A percentile compares a stretch with the other conserved stretches of the same genome.
phyloP scores from a whole-genome alignment of 2,113 vertebrate species.

The Aplodontia rufa region DNA sequence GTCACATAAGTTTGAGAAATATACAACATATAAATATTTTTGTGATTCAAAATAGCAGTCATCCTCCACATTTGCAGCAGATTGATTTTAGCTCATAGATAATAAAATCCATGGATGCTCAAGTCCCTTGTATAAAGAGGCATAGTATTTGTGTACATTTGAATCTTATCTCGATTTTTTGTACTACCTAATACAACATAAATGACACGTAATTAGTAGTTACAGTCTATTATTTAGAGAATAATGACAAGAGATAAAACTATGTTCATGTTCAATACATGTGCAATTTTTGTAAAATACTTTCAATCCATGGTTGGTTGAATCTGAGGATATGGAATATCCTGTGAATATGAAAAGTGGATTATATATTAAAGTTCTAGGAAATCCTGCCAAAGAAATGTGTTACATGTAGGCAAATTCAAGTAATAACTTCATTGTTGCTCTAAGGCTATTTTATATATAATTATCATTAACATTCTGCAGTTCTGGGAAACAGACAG shows the following conservation, averaged over 20 bases:
- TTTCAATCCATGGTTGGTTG: background rate
- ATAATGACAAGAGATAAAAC: background rate
- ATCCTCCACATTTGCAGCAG: background rate
- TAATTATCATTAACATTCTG: background rate
- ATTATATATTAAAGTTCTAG: background rate
- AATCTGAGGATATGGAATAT: background rate
- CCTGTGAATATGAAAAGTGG: background rate
- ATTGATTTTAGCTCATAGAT: background rate
- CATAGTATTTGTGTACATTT: background rate
- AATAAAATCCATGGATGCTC: background rate
- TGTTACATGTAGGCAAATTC: background rate
- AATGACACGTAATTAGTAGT: background rate
- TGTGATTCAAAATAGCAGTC: background rate
- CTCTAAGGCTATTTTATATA: background rate
- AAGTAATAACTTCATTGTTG: background rate
- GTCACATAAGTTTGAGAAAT: background rate
- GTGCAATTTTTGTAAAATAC: background rate
- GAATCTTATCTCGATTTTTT: background rate
- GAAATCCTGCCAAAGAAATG: background rate
- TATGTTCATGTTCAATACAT: background rate
- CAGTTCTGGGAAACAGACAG: background rate
- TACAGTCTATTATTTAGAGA: background rate
- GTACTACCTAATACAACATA: background rate
- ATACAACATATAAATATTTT: background rate
- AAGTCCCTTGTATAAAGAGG: background rate